A percentile compares a stretch with the other conserved stretches of the same genome.
Evolutionary conservation across 1,140 invertebrate species (phyloP).

Genomic region (Nasonia longicornis): DNA sequence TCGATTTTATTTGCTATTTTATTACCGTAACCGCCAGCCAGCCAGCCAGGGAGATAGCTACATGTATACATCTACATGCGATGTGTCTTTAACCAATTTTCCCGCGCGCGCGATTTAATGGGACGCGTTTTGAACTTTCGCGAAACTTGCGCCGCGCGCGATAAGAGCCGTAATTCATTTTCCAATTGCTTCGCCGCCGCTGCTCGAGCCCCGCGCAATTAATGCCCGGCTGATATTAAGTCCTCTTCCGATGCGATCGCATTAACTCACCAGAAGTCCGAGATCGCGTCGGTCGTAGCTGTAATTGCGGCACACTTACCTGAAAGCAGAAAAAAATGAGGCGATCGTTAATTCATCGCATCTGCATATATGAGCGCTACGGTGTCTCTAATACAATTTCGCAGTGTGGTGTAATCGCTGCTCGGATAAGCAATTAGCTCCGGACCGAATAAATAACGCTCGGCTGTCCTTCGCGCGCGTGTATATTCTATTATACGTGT

Average conservation of each 20-base stretch:
- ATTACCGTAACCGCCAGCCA: background rate
- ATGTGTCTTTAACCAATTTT: constrained; percentile 5
- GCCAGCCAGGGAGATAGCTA: background rate
- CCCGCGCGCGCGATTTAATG: background rate
- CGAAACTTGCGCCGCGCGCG: background rate
- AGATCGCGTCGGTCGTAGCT: no score
- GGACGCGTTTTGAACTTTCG: background rate
- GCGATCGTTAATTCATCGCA: background rate
- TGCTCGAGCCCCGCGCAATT: background rate
- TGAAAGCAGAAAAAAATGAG: background rate
- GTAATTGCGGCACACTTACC: background rate
- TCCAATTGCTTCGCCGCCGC: background rate
- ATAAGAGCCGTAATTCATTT: background rate
- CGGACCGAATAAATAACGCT: background rate
- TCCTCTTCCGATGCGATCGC: background rate
- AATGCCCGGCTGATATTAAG: background rate
- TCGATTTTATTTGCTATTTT: constrained; percentile 34
- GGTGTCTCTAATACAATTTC: no score
- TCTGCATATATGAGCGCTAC: background rate
- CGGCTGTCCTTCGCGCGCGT: no score
- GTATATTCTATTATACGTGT: background rate
- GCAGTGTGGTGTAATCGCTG: no score
- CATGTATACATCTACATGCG: no score
- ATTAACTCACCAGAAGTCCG: background rate
- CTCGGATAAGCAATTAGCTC: background rate